Evolutionary conservation across 1,140 invertebrate genomes (phyloP), one percentile per base, ranked within the genome.

Genomic region (Drosophila murphyi): DNA sequence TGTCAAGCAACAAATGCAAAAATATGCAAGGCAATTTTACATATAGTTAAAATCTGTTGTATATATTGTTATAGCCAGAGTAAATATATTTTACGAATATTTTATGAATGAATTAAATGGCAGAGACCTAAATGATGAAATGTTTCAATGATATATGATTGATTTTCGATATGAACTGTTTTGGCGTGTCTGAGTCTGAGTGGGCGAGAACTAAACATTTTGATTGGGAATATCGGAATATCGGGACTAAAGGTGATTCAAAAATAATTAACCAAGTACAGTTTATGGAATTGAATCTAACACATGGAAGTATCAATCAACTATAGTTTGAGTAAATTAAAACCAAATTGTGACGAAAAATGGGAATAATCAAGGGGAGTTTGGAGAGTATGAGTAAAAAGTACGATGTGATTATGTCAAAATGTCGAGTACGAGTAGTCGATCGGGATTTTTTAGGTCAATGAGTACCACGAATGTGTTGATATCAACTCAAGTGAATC

Each of bases 1-100:
- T 68, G 47, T 61, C 85, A 88, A 89, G 85, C 85, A 88, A 83
- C 85, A 88, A 83, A 88, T 78, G 74, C 82, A 87, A 82, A 85
- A 60, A 52, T 48, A 68, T 61, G 62, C 73, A 65, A 77, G 54
- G 52, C 57, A 74, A 64, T 32, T 20, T 20, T 69, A 68, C 39
- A 72, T 52, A 43, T 31, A 43, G 37, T 31, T 45, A 62, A 61
- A 61, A 28, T 10, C 41, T 47, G 41, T 68, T 67, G 45, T 56
- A 78, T 52, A 74, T 60, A 78, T 57, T 68, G 56, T 61, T 54
- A 63, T 52, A 70, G 51, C 61, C 63, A 51, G 47, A 59, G 31
- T 63, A 69, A 20, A 20, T 20, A 20, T 20, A 20, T 20, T 20
- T 20, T 20, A 20, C 20, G 20, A 20, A 20, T 20, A 20, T 20